These are phyloP conservation scores for Diadromus collaris DNA, from an alignment of 2,888 invertebrate genomes.

Conservation along the genomic window DNA sequence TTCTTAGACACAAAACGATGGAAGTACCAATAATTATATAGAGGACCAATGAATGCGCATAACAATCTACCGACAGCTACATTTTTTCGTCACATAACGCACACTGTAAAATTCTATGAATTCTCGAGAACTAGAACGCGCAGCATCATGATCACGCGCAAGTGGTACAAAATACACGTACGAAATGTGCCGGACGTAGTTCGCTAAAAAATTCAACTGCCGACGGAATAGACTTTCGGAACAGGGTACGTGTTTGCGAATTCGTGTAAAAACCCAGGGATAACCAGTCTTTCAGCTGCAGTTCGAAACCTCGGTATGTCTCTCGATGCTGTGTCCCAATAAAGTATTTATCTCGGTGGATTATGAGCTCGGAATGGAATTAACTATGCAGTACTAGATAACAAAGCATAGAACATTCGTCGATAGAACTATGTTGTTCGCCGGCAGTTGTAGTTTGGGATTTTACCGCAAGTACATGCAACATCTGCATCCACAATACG, in stretches of 20 bases:
- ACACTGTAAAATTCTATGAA: conserved; percentile 64
- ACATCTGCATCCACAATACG: conserved; percentile 7
- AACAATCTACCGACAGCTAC: background rate
- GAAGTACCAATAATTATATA: background rate
- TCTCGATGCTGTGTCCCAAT: background rate
- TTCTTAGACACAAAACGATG: background rate
- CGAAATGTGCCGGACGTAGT: conserved; percentile 20
- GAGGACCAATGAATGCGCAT: background rate
- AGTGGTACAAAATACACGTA: conserved; percentile 27
- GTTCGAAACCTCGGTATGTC: background rate
- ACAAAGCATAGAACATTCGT: background rate
- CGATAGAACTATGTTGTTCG: background rate
- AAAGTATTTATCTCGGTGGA: background rate
- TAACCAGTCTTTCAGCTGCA: background rate
- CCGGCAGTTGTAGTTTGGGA: background rate
- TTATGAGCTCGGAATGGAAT: background rate
- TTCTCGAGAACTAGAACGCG: conserved; percentile 56
- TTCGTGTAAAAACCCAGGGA: background rate
- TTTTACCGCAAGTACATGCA: conserved; percentile 5
- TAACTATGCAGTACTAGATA: background rate
- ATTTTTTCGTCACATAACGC: conserved; percentile 43
- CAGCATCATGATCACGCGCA: conserved; percentile 3
- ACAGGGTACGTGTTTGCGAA: conserved; percentile 13
- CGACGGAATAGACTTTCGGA: conserved; percentile 41
- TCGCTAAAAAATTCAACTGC: conserved; percentile 53